These are phyloP conservation scores for Zaprionus inermis DNA, from an alignment of 1,140 invertebrate species.

Conservation along the genomic window DNA sequence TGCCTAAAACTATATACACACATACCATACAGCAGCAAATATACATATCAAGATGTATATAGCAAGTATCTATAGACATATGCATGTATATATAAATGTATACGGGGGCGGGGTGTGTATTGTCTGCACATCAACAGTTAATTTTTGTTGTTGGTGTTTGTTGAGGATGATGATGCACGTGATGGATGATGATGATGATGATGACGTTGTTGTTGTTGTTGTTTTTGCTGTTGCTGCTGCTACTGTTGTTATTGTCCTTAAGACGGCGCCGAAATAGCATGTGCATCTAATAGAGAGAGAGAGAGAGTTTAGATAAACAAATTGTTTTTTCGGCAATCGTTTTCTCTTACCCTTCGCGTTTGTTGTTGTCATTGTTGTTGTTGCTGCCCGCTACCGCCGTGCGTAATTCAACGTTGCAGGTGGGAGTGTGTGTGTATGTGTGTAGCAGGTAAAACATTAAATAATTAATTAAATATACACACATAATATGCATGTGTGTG, in stretches of 20 bases:
- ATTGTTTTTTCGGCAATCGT: too few species aligned
- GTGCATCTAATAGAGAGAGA: background rate
- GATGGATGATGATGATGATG: constrained; percentile 3
- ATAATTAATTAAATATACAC: constrained; percentile 19
- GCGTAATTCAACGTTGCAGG: constrained; percentile 15
- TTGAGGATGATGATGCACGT: background rate
- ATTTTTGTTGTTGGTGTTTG: constrained; percentile 7
- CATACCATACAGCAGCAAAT: background rate
- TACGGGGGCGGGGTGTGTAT: background rate
- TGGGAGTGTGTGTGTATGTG: constrained; percentile 15
- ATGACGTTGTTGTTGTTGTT: background rate
- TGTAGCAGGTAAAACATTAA: constrained; percentile 36
- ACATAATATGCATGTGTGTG: background rate
- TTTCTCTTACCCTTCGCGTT: constrained; percentile 8
- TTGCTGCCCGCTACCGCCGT: constrained; percentile 15
- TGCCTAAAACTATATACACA: constrained; percentile 28
- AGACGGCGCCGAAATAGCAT: constrained; percentile 13
- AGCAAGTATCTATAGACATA: background rate
- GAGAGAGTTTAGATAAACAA: background rate
- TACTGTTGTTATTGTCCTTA: constrained; percentile 4
- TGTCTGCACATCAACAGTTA: constrained; percentile 8
- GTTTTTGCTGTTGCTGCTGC: constrained; percentile 7
- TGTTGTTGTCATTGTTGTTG: constrained; percentile 20
- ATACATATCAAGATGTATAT: background rate
- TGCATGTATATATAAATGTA: background rate